These are phyloP conservation scores for Muricea muricata DNA, from an alignment of 92 coral and sea anemone species.

Conservation along the genomic window DNA sequence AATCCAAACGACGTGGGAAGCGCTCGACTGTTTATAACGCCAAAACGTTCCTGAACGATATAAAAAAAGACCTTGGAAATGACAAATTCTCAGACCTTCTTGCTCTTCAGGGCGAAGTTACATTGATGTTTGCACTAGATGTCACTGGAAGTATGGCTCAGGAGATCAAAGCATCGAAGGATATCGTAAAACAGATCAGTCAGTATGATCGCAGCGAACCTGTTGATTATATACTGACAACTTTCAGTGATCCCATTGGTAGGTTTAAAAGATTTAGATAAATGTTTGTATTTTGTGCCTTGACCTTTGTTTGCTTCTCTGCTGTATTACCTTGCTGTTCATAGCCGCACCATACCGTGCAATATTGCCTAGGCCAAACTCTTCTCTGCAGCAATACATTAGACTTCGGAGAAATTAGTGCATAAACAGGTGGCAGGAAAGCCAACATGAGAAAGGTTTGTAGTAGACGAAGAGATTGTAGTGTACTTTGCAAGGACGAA, in stretches of 20 bases:
- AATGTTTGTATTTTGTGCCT: too few relatives aligned
- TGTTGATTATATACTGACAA: constrained; percentile 78
- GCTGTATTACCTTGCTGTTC: too few relatives aligned
- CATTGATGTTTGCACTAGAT: constrained; percentile 90
- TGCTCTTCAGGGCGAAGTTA: constrained; percentile 91
- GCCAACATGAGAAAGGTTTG: too few relatives aligned
- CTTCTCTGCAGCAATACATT: too few relatives aligned
- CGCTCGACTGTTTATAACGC: constrained; percentile 57
- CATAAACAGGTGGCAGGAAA: too few relatives aligned
- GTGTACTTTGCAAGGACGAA: too few relatives aligned
- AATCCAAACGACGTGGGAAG: not conserved
- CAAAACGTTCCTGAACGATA: constrained; percentile 58
- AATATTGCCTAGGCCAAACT: too few relatives aligned
- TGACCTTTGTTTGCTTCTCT: too few relatives aligned
- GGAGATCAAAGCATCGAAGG: constrained; percentile 79
- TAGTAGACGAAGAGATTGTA: too few relatives aligned
- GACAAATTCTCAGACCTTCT: constrained; percentile 71
- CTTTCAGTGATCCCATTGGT: constrained; percentile 85
- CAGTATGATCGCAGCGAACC: constrained; percentile 70
- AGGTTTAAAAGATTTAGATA: not conserved
- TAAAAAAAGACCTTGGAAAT: constrained; percentile 68
- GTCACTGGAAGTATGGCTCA: constrained; percentile 86
- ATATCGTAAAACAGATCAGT: constrained; percentile 77
- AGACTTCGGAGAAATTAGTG: too few relatives aligned
- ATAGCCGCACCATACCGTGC: too few relatives aligned